Evolutionary conservation across 30 jellyfish, hydroid and myxozoan genomes (phyloP), one percentile per base, ranked within the genome.

Genomic region (Aurelia sp.): DNA sequence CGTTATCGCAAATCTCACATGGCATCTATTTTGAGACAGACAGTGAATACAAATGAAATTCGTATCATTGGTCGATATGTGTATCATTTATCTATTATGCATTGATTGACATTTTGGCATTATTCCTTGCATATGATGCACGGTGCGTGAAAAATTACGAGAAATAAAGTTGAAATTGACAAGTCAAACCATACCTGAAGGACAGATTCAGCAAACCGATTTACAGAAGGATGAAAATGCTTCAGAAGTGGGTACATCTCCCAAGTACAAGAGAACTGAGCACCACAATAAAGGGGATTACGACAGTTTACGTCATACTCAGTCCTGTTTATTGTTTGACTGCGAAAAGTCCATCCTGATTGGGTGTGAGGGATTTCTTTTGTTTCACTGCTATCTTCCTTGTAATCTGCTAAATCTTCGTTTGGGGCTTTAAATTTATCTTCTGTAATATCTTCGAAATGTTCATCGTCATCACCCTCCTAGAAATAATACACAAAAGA

Each of bases 381-480:
- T 1, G 41, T 21, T 27, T 67, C 81, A 51, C 62, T 35, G 35
- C 20, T 37, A 2, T n/a, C 35, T 40, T 73, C 82, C 4, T 57
- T 31, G 31, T 33, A 16, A 22, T 73, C 86, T 17, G 51, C 71
- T 11, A 64, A 21, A 41, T 72, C 80, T 73, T 91, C 94, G 53
- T 64, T 73, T 22, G 90, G 86, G 13, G 82, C 92, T 13, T 70
- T 92, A 13, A 58, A 74, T 11, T 67, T 84, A 73, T 80, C 86
- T 74, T 91, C 97, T 17, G 60, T 70, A 16, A 84, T 82, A 62
- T 88, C 97, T 69, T 62, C 50, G 69, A 89, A 89, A 27, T 89
- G 92, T 58, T 94, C 99, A 3, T 94, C 99, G 27, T 89, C 99
- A 44, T 94, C 99, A 12, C 74, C 99, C 41, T 84, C 99, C 97